Evolutionary conservation across 2,797 vertebrate species (phyloP).

Genomic region (Pitangus sulphuratus): DNA sequence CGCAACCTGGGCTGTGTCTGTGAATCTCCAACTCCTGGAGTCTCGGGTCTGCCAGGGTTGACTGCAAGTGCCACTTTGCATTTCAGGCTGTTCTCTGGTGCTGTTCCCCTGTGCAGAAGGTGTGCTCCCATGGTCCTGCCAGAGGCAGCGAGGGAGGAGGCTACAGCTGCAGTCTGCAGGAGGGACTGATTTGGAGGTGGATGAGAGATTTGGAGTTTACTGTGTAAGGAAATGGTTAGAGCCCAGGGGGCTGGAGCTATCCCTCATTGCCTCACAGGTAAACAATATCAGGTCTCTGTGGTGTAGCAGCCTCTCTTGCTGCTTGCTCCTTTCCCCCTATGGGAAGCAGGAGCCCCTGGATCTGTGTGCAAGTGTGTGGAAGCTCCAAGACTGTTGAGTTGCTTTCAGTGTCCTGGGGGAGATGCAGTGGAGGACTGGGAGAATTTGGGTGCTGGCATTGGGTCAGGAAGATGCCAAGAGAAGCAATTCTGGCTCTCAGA

Average conservation of each 20-base stretch:
- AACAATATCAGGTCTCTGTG: background rate
- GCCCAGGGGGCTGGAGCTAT: background rate
- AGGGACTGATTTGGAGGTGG: background rate
- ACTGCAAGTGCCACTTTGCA: background rate
- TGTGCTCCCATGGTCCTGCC: background rate
- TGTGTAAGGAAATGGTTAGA: background rate
- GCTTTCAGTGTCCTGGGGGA: background rate
- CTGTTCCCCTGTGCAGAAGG: background rate
- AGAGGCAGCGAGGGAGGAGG: background rate
- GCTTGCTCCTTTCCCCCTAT: background rate
- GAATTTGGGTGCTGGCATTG: background rate
- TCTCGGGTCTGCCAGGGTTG: background rate
- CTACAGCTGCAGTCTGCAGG: background rate
- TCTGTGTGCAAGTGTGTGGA: fast-evolving
- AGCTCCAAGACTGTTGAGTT: background rate
- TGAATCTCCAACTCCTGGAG: background rate
- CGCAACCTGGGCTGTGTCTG: background rate
- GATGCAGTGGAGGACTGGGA: background rate
- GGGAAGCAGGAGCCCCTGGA: background rate
- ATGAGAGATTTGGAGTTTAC: background rate
- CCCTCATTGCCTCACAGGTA: background rate
- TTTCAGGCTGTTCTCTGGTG: background rate
- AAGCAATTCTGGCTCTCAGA: background rate
- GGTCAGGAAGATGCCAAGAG: background rate
- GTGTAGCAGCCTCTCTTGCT: background rate